Conservation (phyloP, 2,888 invertebrate genomes). For the Zygothrica quintamaculata region DNA sequence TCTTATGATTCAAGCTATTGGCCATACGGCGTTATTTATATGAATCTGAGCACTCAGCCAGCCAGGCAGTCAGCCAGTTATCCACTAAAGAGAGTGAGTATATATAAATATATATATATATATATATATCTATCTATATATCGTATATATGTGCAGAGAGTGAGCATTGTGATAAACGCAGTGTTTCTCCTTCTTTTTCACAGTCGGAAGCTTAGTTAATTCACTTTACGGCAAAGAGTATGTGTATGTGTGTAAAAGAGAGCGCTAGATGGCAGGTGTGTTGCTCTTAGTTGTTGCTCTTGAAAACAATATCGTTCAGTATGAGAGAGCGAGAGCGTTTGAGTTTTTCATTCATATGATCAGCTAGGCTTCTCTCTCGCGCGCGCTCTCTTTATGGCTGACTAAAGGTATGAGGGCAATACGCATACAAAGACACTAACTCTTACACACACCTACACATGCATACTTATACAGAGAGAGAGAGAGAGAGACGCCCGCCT, state of each 20-base stretch:
- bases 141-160: neutral
- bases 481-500: conserved; percentile 49
- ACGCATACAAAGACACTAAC: conserved; percentile 18
- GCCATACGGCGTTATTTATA: conserved; percentile 62
- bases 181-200: too few species aligned
- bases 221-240: conserved; percentile 30
- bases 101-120: too few species aligned
- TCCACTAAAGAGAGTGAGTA: conserved; percentile 7
- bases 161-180: neutral
- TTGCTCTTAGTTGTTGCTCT: conserved; percentile 63
- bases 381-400: conserved; percentile 20
- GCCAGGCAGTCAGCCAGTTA: conserved; percentile 2
- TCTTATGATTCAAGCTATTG: conserved; percentile 84
- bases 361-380: conserved; percentile 30
- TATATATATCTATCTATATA: neutral
- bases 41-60: conserved; percentile 46
- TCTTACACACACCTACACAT: conserved; percentile 7
- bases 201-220: conserved; percentile 84
- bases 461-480: too few species aligned
- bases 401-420: conserved; percentile 53
- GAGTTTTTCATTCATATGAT: conserved; percentile 68
- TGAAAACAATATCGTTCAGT: conserved; percentile 48
- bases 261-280: conserved; percentile 67
- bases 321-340: conserved; percentile 42
- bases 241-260: conserved; percentile 56